These are phyloP conservation scores for Pandemis corylana DNA, from an alignment of 2,888 invertebrate genomes.

Conservation along the genomic window DNA sequence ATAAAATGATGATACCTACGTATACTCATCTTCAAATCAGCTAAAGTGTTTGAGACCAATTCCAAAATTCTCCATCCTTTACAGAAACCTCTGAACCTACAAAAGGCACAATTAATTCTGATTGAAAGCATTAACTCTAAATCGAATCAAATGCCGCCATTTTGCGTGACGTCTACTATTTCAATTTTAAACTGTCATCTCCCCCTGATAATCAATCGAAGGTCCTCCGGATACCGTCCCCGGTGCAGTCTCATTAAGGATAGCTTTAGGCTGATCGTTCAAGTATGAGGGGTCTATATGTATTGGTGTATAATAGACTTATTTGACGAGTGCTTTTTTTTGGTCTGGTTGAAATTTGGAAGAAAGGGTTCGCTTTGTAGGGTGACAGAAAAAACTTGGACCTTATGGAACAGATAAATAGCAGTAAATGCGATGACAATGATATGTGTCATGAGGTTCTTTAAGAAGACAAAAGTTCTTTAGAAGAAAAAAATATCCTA, in stretches of 20 bases:
- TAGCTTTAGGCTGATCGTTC: constrained; percentile 77
- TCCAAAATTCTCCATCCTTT: neutral
- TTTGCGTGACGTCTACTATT: constrained; percentile 40
- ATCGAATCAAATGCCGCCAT: constrained; percentile 39
- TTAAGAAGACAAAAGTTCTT: too few relatives aligned
- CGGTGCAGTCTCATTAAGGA: constrained; percentile 78
- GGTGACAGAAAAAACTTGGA: neutral
- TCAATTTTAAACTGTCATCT: constrained; percentile 46
- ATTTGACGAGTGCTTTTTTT: neutral
- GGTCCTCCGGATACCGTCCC: constrained; percentile 69
- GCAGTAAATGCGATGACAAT: too few relatives aligned
- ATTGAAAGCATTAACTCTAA: constrained; percentile 37
- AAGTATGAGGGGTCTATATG: constrained; percentile 50
- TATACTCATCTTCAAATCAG: too few relatives aligned
- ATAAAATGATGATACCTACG: too few relatives aligned
- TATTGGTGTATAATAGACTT: constrained; percentile 6
- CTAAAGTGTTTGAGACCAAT: neutral
- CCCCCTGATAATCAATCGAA: constrained; percentile 47
- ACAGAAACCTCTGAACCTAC: neutral
- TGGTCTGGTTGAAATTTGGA: neutral
- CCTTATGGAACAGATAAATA: too few relatives aligned
- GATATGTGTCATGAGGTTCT: too few relatives aligned
- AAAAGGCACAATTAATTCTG: constrained; percentile 21
- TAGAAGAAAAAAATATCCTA: too few relatives aligned
- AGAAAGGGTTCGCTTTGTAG: neutral